A percentile compares a stretch with the other conserved stretches of the same genome.
Conservation (phyloP, 2,888 invertebrate genomes). For the Mantis religiosa region DNA sequence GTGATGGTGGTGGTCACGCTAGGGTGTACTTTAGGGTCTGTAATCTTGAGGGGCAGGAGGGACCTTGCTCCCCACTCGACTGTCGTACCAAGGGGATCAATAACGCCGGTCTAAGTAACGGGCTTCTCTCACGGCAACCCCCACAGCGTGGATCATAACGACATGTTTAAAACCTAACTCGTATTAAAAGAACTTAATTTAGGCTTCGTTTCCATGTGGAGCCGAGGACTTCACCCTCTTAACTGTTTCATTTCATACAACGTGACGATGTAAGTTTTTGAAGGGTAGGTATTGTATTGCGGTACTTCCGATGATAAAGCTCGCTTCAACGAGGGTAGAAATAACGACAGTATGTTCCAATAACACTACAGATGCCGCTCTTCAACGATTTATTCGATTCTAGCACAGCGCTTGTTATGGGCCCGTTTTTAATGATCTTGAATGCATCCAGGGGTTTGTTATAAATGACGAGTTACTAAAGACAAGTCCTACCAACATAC, state of each 20-base stretch:
- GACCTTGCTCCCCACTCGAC: neutral
- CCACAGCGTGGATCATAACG: neutral
- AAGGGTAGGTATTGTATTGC: neutral
- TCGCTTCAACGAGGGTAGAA: no score
- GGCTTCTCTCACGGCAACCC: constrained; percentile 3
- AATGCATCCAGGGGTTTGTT: no score
- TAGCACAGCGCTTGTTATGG: no score
- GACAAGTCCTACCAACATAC: no score
- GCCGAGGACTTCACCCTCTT: neutral
- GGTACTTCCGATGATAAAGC: neutral
- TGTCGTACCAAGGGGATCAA: constrained; percentile 8
- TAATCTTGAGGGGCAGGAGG: neutral
- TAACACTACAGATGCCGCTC: no score
- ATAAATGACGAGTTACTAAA: no score
- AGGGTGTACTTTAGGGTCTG: neutral
- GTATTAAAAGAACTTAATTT: constrained; percentile 17
- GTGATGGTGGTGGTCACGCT: neutral
- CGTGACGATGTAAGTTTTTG: neutral
- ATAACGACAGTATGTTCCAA: no score
- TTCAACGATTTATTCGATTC: no score
- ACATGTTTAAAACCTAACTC: constrained; percentile 12
- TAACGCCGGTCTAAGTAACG: constrained; percentile 13
- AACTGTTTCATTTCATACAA: neutral
- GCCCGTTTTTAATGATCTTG: no score
- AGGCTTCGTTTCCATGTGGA: constrained; percentile 1